These are phyloP conservation scores for Galaxea fascicularis DNA, from an alignment of 92 coral and sea anemone species.

Conservation along the genomic window DNA sequence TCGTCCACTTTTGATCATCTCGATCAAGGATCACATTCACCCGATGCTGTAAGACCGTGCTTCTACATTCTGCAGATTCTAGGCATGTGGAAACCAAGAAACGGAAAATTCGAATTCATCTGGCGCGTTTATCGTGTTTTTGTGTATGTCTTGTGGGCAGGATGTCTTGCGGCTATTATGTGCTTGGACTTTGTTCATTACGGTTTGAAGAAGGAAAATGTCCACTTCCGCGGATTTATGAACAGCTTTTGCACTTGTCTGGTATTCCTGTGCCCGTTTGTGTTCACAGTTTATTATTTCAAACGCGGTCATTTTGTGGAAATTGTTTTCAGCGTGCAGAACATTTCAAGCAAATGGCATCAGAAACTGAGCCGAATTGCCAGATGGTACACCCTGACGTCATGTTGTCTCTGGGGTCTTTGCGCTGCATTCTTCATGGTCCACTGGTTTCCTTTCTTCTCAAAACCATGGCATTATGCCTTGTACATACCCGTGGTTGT, in stretches of 20 bases:
- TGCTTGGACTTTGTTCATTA: constrained; percentile 78
- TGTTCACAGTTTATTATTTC: constrained; percentile 64
- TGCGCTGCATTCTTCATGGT: constrained; percentile 59
- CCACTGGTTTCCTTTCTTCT: constrained; percentile 80
- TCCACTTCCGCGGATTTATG: constrained; percentile 59
- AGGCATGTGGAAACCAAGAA: constrained; percentile 70
- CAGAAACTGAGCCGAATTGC: constrained; percentile 49
- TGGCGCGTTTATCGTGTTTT: constrained; percentile 57
- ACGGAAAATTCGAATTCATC: constrained; percentile 31
- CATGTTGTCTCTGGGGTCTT: constrained; percentile 59
- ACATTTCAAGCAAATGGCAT: constrained; percentile 39
- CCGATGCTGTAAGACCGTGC: constrained; percentile 60
- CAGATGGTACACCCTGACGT: constrained; percentile 44
- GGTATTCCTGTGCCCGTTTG: constrained; percentile 61
- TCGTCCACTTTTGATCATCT: neutral
- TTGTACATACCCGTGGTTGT: constrained; percentile 40
- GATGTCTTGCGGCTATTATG: constrained; percentile 61
- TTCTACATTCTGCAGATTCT: constrained; percentile 56
- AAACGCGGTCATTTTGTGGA: constrained; percentile 68
- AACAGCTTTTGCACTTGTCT: constrained; percentile 71
- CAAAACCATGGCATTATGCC: constrained; percentile 63
- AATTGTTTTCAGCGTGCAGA: constrained; percentile 71
- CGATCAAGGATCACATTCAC: constrained; percentile 22
- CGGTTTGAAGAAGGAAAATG: constrained; percentile 51
- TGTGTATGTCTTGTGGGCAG: constrained; percentile 59